Evolutionary conservation across 2,888 invertebrate genomes (phyloP).

Genomic region (Drosophila vallismaia): DNA sequence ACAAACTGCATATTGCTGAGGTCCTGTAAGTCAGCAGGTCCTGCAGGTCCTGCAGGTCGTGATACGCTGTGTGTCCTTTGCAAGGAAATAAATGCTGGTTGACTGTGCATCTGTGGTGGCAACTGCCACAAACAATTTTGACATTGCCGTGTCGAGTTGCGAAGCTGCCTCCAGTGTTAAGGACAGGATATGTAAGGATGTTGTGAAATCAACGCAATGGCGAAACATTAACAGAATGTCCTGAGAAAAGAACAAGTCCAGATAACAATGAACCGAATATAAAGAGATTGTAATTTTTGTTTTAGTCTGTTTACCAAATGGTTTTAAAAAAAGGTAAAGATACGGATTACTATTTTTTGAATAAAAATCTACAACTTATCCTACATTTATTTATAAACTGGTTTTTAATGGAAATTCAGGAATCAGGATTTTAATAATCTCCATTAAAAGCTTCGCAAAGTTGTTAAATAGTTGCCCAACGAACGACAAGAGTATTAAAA

Average conservation of each 20-base stretch:
- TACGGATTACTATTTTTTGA: too few species aligned
- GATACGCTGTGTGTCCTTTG: constrained; percentile 21
- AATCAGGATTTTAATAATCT: too few species aligned
- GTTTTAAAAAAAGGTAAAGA: too few species aligned
- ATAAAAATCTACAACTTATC: too few species aligned
- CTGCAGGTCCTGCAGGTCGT: background rate
- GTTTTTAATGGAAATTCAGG: too few species aligned
- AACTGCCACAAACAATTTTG: constrained; percentile 78
- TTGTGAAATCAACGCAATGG: constrained; percentile 76
- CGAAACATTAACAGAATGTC: constrained; percentile 69
- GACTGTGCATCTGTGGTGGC: constrained; percentile 65
- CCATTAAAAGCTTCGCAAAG: too few species aligned
- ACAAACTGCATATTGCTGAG: background rate
- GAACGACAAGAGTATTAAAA: background rate
- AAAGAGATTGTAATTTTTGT: background rate
- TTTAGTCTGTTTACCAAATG: too few species aligned
- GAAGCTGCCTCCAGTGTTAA: constrained; percentile 45
- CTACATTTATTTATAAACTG: too few species aligned
- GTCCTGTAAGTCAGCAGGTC: constrained; percentile 1
- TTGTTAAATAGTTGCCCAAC: background rate
- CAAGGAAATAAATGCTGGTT: constrained; percentile 70
- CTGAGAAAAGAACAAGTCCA: constrained; percentile 38
- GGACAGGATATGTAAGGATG: constrained; percentile 77
- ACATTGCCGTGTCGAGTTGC: constrained; percentile 61
- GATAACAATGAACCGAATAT: background rate